A percentile compares a stretch with the other conserved stretches of the same genome.
phyloP scores from a whole-genome alignment of 2,888 invertebrate species.

The Latrodectus elegans region DNA sequence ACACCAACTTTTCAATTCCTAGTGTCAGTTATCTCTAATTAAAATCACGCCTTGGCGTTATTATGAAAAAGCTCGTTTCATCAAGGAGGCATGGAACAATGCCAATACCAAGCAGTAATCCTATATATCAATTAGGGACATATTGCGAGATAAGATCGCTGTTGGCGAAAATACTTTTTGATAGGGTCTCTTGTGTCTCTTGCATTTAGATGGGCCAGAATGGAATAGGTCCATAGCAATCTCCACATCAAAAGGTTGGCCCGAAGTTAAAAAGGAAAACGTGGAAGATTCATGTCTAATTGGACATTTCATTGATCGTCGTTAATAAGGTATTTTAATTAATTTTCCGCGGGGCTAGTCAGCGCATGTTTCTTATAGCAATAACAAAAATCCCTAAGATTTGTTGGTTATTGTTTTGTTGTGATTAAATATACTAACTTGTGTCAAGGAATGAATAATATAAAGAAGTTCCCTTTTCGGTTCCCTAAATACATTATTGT shows the following conservation, averaged over 20 bases:
- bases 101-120: not conserved
- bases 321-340: no score
- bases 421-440: no score
- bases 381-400: no score
- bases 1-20: slow-evolving; percentile 12
- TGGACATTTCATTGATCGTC: no score
- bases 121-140: slow-evolving; percentile 3
- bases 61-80: not conserved
- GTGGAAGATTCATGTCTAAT: not conserved
- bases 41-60: slow-evolving; percentile 37
- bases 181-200: not conserved
- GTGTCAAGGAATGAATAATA: no score
- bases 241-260: not conserved
- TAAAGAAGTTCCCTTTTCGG: no score
- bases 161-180: not conserved
- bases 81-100: not conserved
- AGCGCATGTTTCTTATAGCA: no score
- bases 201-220: not conserved
- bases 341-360: no score
- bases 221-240: no score
- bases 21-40: slow-evolving; percentile 49
- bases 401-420: no score
- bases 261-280: not conserved
- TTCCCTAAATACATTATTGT: no score
- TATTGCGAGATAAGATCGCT: not conserved